phyloP scores from a whole-genome alignment of 2,888 invertebrate species.

The Andrena haemorrhoa region DNA sequence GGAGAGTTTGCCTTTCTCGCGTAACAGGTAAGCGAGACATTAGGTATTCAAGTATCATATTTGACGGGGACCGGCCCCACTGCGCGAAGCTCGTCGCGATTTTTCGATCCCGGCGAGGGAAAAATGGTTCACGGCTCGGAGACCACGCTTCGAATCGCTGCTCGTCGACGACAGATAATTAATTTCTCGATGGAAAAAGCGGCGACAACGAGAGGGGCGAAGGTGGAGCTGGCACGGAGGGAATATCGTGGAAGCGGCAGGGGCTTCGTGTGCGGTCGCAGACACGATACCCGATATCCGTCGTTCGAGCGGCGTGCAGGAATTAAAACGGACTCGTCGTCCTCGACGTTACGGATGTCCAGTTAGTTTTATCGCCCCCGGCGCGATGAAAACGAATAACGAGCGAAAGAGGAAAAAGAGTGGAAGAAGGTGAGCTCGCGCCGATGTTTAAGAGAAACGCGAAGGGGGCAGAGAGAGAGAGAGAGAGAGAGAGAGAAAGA shows the following conservation, averaged over 20 bases:
- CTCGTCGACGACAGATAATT: conserved; percentile 57
- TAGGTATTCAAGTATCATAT: no score
- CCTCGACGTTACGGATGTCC: conserved; percentile 56
- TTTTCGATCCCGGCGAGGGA: not conserved
- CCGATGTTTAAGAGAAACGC: not conserved
- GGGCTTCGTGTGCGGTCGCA: conserved; percentile 59
- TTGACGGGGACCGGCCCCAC: not conserved
- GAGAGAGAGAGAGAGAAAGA: not conserved
- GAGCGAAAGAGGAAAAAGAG: conserved; percentile 4
- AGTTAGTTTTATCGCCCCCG: conserved; percentile 54
- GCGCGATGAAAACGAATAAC: conserved; percentile 35
- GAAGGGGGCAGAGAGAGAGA: not conserved
- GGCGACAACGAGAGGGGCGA: conserved; percentile 11
- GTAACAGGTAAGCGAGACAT: conserved; percentile 19
- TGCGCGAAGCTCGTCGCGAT: conserved; percentile 7
- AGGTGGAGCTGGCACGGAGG: conserved; percentile 20
- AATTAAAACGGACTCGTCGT: conserved; percentile 62
- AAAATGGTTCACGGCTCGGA: conserved; percentile 9
- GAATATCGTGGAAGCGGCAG: conserved; percentile 31
- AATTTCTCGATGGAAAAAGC: conserved; percentile 59
- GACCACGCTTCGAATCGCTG: conserved; percentile 29
- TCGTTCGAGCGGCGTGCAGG: conserved; percentile 39
- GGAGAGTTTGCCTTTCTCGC: not conserved
- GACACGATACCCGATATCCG: conserved; percentile 62
- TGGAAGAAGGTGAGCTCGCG: not conserved